Evolutionary conservation across 2,113 vertebrate genomes (phyloP), one percentile per base, ranked within the genome.

Genomic region (Murina feae): DNA sequence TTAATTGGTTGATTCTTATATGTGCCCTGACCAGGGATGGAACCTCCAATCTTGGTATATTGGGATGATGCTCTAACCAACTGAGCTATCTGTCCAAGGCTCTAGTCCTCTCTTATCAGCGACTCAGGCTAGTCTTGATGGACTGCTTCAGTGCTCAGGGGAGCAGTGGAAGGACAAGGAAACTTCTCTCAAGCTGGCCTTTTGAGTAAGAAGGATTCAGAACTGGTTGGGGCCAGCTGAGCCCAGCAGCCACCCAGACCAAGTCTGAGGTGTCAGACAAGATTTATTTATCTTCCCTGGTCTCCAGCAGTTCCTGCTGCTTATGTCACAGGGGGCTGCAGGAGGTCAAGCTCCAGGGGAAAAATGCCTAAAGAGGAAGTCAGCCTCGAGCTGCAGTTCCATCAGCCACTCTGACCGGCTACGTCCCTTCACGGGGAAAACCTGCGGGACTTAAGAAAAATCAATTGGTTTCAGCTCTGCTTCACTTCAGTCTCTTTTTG

Each of bases 361-460:
- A 42, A 86, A 51, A 28, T 1, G 9, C n/a, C 17, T n/a, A 7
- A 13, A 65, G 71, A 93, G 65, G 88, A 92, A 68, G 32, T 65
- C 28, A 2, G 42, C 60, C 21, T 0, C 5, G 18, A 23, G 35
- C 9, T 23, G 55, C 9, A 6, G 9, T 3, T 68, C 23, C 10
- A 0, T 18, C 69, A 39, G 78, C 32, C 32, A 18, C 25, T 1
- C 2, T 37, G 30, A 44, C 39, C 1, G 6, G 47, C 2, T 25
- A 10, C 37, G 21, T 66, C 47, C 16, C 9, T 30, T 88, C 65
- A 51, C 23, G 1, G 10, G 60, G 74, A 69, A 69, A 85, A 65
- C 17, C 80, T 72, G 66, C 30, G 42, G 69, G 95, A 35, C 82
- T 86, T 65, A 65, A 93, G 86, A 75, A 94, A 94, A 78, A 94